Evolutionary conservation across 1,140 invertebrate species (phyloP).

Genomic region (Sycophila sp.): DNA sequence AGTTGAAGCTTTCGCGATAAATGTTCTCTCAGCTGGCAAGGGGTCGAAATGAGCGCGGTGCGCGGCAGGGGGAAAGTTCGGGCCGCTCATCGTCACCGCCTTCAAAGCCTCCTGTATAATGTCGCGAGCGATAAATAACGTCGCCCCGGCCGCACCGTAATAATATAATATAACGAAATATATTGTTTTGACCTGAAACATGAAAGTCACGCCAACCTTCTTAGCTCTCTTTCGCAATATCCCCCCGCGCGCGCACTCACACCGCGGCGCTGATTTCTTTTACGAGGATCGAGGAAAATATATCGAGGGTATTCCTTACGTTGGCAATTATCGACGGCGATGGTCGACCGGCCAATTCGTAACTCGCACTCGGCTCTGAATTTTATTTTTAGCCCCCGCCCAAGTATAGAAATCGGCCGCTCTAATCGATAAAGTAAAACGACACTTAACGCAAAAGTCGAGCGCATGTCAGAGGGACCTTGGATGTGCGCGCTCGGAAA

Average conservation of each 20-base stretch:
- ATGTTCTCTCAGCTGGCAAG: slow-evolving; percentile 28
- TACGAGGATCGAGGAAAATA: too few relatives aligned
- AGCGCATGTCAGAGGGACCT: too few relatives aligned
- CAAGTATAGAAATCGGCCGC: too few relatives aligned
- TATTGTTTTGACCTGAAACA: slow-evolving; percentile 62
- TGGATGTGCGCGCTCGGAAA: too few relatives aligned
- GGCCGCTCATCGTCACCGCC: slow-evolving; percentile 39
- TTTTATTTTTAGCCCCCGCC: too few relatives aligned
- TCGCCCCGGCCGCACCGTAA: slow-evolving; percentile 43
- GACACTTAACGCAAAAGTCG: too few relatives aligned
- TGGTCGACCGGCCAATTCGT: too few relatives aligned
- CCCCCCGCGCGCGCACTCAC: not conserved
- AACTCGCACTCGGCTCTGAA: too few relatives aligned
- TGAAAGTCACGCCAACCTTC: slow-evolving; percentile 58
- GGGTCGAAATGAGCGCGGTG: not conserved
- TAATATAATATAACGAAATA: slow-evolving; percentile 62
- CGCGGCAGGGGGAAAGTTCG: not conserved
- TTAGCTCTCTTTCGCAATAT: slow-evolving; percentile 32
- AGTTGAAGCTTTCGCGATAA: slow-evolving; percentile 39
- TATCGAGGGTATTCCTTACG: too few relatives aligned
- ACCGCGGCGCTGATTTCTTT: not conserved
- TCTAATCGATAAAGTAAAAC: too few relatives aligned
- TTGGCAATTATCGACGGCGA: too few relatives aligned
- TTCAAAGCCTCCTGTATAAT: slow-evolving; percentile 37
- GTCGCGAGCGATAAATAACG: slow-evolving; percentile 53